Evolutionary conservation across 2,797 vertebrate species (phyloP).

Genomic region (Cuculus canorus): DNA sequence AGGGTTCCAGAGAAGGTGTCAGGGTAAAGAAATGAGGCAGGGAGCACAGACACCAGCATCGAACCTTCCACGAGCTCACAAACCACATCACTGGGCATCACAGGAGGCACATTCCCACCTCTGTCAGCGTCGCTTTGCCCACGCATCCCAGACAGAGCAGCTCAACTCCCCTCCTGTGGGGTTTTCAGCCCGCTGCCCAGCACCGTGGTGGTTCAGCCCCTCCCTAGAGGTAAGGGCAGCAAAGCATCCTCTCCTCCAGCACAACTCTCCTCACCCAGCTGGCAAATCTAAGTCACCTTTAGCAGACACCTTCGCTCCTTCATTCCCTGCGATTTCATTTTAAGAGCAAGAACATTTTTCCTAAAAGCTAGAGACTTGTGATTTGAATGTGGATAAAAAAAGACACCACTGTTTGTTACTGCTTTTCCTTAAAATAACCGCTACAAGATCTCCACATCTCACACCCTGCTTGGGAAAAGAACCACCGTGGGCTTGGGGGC

Average conservation of each 20-base stretch:
- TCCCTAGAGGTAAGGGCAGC: not conserved
- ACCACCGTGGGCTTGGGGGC: not conserved
- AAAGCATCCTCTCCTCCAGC: not conserved
- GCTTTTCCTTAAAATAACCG: not conserved
- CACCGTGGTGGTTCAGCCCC: accelerated
- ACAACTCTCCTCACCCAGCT: not conserved
- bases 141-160: not conserved
- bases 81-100: not conserved
- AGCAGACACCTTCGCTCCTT: not conserved
- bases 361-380: not conserved
- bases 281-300: not conserved
- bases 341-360: not conserved
- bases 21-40: not conserved
- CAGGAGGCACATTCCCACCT: not conserved
- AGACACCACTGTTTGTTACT: not conserved
- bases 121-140: not conserved
- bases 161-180: not conserved
- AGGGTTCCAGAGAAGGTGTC: not conserved
- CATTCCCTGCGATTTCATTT: not conserved
- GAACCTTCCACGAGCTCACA: not conserved
- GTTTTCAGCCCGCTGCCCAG: not conserved
- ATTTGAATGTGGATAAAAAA: not conserved
- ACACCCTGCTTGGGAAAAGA: not conserved
- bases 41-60: not conserved
- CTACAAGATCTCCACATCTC: not conserved